Evolutionary conservation across 2,888 invertebrate genomes (phyloP), one percentile per base, ranked within the genome.

Genomic region (Drosophila bunnanda): DNA sequence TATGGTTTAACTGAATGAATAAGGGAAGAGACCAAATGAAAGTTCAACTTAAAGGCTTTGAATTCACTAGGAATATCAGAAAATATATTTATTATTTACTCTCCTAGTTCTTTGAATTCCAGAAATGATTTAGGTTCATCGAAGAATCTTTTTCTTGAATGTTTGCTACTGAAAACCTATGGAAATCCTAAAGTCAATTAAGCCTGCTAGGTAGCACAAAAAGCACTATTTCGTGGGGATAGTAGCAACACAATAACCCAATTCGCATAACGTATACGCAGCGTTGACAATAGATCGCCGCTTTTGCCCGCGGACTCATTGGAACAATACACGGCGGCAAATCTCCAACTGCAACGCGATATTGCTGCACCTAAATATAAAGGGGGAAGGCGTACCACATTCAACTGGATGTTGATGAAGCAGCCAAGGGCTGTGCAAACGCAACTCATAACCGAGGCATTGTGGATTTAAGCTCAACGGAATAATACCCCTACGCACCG

Each of bases 241-340:
- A 38, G 38, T 20, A 10, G 30, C 71, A 81, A 65, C 1, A 30
- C 52, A 82, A 82, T 76, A 85, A 48, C 76, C 59, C 68, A 78
- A 73, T 68, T 53, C 76, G 64, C 70, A 78, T 73, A 68, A 52
- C 43, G 67, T 13, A 52, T 70, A 53, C 68, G 81, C 60, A 66
- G 17, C 64, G 39, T 41, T 50, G 56, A 65, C 82, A 84, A 87
- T 82, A 75, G 88, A 77, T 77, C 64, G 67, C 22, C 39, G 41
- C 55, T 39, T 43, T 69, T 55, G 69, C 69, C 71, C 56, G 53
- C 52, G 60, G 74, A 59, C 76, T 60, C 64, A 72, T 66, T 62
- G 61, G 52, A 85, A 83, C 88, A 88, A 85, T 80, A 39, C 69
- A 69, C 48, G 69, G 74, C 85, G 66, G 75, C 77, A 81, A 72